These are phyloP conservation scores for Mimas tiliae DNA, from an alignment of 2,888 invertebrate genomes.

Conservation along the genomic window DNA sequence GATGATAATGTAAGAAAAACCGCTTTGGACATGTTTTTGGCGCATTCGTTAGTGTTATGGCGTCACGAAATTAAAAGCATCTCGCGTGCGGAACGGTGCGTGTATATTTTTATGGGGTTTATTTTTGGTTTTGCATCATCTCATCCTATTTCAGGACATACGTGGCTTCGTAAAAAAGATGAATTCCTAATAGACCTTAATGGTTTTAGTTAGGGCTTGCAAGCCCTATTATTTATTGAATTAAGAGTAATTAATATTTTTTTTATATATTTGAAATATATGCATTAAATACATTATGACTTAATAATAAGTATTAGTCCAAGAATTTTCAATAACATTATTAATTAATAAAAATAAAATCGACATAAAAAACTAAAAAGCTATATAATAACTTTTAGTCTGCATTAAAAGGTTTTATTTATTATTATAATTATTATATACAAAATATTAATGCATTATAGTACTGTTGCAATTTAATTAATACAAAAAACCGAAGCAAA, in stretches of 20 bases:
- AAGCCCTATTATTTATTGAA: neutral
- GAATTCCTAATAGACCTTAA: neutral
- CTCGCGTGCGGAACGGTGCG: neutral
- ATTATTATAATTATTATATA: no score
- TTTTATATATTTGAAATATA: neutral
- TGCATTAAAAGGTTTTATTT: no score
- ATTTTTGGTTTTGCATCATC: neutral
- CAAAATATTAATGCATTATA: no score
- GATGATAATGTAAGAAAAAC: conserved; percentile 66
- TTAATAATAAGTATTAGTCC: neutral
- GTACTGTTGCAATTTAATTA: no score
- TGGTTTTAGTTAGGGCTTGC: neutral
- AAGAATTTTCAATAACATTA: neutral
- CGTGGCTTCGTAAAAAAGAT: neutral
- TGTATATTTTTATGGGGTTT: conserved; percentile 17
- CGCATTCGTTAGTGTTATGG: conserved; percentile 27
- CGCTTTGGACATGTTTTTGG: conserved; percentile 45
- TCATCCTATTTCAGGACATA: neutral
- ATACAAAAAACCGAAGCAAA: no score
- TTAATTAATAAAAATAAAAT: neutral
- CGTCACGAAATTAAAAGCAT: conserved; percentile 17
- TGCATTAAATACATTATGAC: neutral
- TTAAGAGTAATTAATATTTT: neutral
- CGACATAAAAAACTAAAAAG: no score
- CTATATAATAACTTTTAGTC: no score